phyloP scores from a whole-genome alignment of 2,888 invertebrate species.

The Stenurella melanura region DNA sequence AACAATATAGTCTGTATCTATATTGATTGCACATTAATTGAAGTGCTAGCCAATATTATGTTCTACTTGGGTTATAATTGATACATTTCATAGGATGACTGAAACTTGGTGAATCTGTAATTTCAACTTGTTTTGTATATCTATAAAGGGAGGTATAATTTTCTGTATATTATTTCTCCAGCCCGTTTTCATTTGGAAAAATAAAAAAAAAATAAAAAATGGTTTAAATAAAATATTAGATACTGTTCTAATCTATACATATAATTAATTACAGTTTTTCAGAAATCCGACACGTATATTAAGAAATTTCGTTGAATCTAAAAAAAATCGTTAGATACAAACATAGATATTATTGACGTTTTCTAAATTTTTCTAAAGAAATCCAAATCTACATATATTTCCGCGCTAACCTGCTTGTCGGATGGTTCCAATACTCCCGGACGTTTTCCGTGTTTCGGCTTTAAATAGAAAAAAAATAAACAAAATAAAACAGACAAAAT shows the following conservation, averaged over 20 bases:
- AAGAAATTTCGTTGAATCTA: constrained; percentile 49
- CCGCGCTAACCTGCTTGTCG: constrained; percentile 82
- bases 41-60: too few relatives aligned
- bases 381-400: constrained; percentile 57
- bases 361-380: constrained; percentile 54
- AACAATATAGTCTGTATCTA: too few relatives aligned
- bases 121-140: background rate
- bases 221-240: constrained; percentile 56
- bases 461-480: constrained; percentile 77
- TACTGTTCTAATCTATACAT: constrained; percentile 61
- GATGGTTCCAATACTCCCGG: constrained; percentile 82
- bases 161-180: constrained; percentile 23
- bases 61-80: too few relatives aligned
- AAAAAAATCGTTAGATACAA: constrained; percentile 70
- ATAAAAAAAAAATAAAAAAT: constrained; percentile 42
- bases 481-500: constrained; percentile 63
- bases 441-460: constrained; percentile 80
- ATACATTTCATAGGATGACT: background rate
- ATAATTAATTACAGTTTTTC: constrained; percentile 60
- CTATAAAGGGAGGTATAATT: background rate
- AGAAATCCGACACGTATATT: constrained; percentile 56
- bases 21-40: too few relatives aligned
- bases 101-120: background rate
- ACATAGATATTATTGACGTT: constrained; percentile 66
- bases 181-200: constrained; percentile 4